Evolutionary conservation across 2,888 invertebrate genomes (phyloP), one percentile per base, ranked within the genome.

Genomic region (Morinoia aosen): DNA sequence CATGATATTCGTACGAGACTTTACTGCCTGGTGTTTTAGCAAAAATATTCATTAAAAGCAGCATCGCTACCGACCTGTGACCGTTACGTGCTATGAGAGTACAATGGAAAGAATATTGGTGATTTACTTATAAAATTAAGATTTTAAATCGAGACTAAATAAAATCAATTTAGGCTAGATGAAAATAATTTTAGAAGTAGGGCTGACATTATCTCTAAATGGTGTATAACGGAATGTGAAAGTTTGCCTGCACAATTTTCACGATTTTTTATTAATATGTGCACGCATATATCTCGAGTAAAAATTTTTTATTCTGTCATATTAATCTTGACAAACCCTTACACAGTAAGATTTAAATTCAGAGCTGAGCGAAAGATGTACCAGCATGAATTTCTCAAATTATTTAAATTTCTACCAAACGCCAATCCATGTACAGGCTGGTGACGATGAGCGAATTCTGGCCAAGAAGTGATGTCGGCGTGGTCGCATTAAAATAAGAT

Each of bases 401-500:
- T 90, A 40, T 16, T 90, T 40, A 40, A 90, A 90, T 40, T 90
- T 16, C 5, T 90, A 90, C 16, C 40, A 40, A 48, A 16, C 12
- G 5, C 40, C 40, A 48, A 90, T 39, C 39, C 39, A 16, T 48
- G 90, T 90, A 40, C 16, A 90, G 8, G 57, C 33, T 56, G 33
- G 93, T 57, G 58, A 93, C 57, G 93, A 93, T n/a, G 57, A 57
- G 93, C 93, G 93, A 93, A 57, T 25, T 93, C 93, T 56, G 57
- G 33, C 48, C 93, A 93, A 93, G 93, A 48, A 93, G 93, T 57
- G 93, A 93, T 93, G 93, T 93, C 93, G 56, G 95, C 64, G 95
- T 95, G 95, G 95, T 95, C 95, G 95, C 95, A 95, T 95, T 95
- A 95, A 95, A 95, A 95, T 95, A 95, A 95, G 95, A 95, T 95